Evolutionary conservation across 2,888 invertebrate species (phyloP).

Genomic region (Troides aeacus): DNA sequence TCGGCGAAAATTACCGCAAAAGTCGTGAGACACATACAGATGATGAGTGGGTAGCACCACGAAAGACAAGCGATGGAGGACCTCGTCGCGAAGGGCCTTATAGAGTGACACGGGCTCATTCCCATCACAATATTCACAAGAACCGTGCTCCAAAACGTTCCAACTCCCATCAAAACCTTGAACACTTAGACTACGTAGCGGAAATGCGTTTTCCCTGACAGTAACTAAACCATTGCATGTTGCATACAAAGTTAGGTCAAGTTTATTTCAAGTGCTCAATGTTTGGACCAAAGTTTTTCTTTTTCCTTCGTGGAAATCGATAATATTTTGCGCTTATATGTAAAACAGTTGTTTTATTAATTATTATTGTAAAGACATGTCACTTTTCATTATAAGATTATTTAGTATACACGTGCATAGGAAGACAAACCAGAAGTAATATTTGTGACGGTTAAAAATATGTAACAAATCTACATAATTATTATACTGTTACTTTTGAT

Average conservation of each 20-base stretch:
- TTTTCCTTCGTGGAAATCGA: constrained; percentile 43
- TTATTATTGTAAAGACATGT: constrained; percentile 27
- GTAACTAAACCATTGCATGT: constrained; percentile 46
- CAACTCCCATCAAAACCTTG: constrained; percentile 83
- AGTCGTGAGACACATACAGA: constrained; percentile 55
- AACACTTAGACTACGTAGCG: constrained; percentile 82
- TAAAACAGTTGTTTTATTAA: constrained; percentile 29
- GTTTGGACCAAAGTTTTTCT: constrained; percentile 74
- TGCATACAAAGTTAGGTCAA: constrained; percentile 44
- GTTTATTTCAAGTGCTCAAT: constrained; percentile 68
- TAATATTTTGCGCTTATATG: constrained; percentile 27
- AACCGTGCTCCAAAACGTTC: constrained; percentile 77
- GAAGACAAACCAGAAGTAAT: not conserved
- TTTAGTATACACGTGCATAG: constrained; percentile 1
- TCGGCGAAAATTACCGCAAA: constrained; percentile 64
- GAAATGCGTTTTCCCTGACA: constrained; percentile 83
- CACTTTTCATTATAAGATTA: constrained; percentile 15
- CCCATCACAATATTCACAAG: constrained; percentile 82
- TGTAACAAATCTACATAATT: no score
- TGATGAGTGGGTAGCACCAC: constrained; percentile 56
- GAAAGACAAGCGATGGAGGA: constrained; percentile 67
- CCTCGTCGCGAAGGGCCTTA: constrained; percentile 73
- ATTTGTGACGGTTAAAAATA: not conserved
- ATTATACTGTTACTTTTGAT: no score
- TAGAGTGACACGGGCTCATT: constrained; percentile 79